A percentile compares a stretch with the other conserved stretches of the same genome.
These are phyloP conservation scores for Zelleria hepariella DNA, from an alignment of 2,888 invertebrate genomes.

Conservation along the genomic window DNA sequence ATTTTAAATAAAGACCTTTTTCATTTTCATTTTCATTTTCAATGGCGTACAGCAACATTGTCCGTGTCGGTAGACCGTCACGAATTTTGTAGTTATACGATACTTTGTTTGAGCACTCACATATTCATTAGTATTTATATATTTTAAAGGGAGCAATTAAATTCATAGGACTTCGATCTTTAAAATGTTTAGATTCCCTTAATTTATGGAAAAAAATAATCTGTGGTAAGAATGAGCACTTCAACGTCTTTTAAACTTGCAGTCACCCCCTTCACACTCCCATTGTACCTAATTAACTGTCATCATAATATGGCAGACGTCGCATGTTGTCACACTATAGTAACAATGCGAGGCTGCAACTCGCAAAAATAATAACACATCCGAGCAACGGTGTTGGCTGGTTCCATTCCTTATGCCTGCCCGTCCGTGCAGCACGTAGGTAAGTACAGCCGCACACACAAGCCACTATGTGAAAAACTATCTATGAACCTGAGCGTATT, in stretches of 20 bases:
- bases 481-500: too few species aligned
- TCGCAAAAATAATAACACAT: constrained; percentile 32
- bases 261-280: neutral
- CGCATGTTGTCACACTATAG: constrained; percentile 11
- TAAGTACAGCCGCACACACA: constrained; percentile 10
- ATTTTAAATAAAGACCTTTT: too few species aligned
- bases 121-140: neutral
- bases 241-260: too few species aligned
- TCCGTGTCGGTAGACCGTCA: constrained; percentile 43
- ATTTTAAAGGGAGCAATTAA: neutral
- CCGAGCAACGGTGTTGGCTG: constrained; percentile 28
- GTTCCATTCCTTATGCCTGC: constrained; percentile 47
- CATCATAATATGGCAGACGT: neutral
- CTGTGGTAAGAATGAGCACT: too few species aligned
- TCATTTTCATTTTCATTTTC: too few species aligned
- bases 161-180: too few species aligned
- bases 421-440: constrained; percentile 40
- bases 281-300: neutral
- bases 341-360: constrained; percentile 18
- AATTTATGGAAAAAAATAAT: too few species aligned
- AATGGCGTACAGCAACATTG: constrained; percentile 41
- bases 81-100: constrained; percentile 30
- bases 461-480: neutral
- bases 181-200: too few species aligned
- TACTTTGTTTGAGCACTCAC: constrained; percentile 1